A percentile compares a stretch with the other conserved stretches of the same genome.
Evolutionary conservation across 2,113 vertebrate species (phyloP).

Genomic region (Tachycineta bicolor): DNA sequence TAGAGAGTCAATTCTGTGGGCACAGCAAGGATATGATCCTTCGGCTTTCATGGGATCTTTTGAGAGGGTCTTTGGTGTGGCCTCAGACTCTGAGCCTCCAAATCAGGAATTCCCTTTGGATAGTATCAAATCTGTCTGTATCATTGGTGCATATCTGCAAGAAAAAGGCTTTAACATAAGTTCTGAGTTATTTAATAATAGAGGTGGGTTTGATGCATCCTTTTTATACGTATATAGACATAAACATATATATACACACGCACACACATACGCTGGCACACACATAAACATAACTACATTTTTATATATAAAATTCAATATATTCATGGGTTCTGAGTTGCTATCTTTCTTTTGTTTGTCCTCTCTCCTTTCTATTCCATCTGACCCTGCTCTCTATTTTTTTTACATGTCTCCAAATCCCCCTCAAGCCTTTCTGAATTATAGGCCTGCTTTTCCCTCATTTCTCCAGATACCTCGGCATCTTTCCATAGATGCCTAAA

Average conservation of each 20-base stretch:
- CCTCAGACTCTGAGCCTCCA: background rate
- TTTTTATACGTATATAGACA: background rate
- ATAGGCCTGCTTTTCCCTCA: background rate
- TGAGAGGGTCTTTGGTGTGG: background rate
- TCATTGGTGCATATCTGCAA: background rate
- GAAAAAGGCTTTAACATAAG: background rate
- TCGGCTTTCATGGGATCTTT: accelerated
- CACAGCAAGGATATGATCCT: background rate
- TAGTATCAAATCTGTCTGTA: background rate
- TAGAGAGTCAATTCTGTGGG: background rate
- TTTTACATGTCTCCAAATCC: background rate
- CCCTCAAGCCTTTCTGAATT: background rate
- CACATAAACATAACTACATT: background rate
- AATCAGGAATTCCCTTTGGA: background rate
- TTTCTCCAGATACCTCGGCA: background rate
- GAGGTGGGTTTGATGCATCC: background rate
- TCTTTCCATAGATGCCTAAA: background rate
- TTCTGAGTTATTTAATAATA: background rate
- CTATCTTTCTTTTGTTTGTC: background rate
- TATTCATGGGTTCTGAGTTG: background rate
- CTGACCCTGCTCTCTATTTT: background rate
- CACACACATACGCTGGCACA: background rate
- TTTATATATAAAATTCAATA: background rate
- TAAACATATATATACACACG: accelerated
- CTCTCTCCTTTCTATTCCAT: background rate